Evolutionary conservation across 1,140 invertebrate species (phyloP).

Genomic region (Hermetia illucens): DNA sequence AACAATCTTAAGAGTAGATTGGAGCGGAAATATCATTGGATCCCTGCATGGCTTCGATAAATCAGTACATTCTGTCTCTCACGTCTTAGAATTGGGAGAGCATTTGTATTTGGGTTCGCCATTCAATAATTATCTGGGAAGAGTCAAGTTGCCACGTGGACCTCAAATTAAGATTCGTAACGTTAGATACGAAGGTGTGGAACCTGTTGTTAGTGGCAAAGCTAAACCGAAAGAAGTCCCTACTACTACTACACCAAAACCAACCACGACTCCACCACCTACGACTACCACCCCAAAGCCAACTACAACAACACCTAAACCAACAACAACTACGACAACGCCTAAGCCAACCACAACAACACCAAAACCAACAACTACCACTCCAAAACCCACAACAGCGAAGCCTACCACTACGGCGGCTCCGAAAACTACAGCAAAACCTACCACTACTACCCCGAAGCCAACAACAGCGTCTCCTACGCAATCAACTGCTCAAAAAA

Average conservation of each 20-base stretch:
- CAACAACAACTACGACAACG: slow-evolving; percentile 10
- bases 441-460: slow-evolving; percentile 6
- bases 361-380: slow-evolving; percentile 11
- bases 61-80: slow-evolving; percentile 31
- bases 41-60: slow-evolving; percentile 38
- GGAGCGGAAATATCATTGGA: slow-evolving; percentile 47
- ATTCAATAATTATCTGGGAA: slow-evolving; percentile 46
- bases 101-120: slow-evolving; percentile 46
- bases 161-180: slow-evolving; percentile 28
- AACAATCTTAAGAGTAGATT: slow-evolving; percentile 41
- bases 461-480: slow-evolving; percentile 4
- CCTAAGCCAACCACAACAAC: slow-evolving; percentile 8
- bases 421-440: not conserved
- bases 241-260: slow-evolving; percentile 10
- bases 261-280: slow-evolving; percentile 15
- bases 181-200: slow-evolving; percentile 23
- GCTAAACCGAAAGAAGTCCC: slow-evolving; percentile 10
- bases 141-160: slow-evolving; percentile 38
- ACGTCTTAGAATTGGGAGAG: slow-evolving; percentile 43
- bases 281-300: slow-evolving; percentile 12
- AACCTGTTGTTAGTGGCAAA: slow-evolving; percentile 11
- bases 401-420: slow-evolving; percentile 5
- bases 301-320: slow-evolving; percentile 11
- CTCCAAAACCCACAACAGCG: slow-evolving; percentile 6
- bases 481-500: slow-evolving; percentile 7